Conservation (phyloP, 1,140 invertebrate species). For the Drosophila bifasciata region DNA sequence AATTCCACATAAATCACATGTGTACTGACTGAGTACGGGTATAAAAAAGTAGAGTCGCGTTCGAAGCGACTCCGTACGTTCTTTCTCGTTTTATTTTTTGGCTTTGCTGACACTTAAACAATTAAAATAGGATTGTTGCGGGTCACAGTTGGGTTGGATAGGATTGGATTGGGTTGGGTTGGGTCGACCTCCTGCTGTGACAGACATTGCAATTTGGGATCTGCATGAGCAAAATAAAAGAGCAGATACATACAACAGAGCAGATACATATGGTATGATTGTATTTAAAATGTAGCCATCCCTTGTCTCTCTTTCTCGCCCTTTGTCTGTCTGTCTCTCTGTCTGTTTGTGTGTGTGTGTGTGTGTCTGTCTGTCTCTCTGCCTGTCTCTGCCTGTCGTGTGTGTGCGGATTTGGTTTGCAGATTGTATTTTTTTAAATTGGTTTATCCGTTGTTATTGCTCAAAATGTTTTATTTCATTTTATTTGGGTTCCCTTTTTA, state of each 20-base stretch:
- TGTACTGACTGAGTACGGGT: too few species aligned
- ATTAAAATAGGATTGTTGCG: conserved; percentile 50
- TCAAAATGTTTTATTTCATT: conserved; percentile 27
- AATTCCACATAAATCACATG: too few species aligned
- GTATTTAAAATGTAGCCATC: conserved; percentile 54
- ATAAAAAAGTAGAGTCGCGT: too few species aligned
- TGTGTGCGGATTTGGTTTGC: conserved; percentile 39
- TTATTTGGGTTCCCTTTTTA: conserved; percentile 24
- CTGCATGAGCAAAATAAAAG: conserved; percentile 20
- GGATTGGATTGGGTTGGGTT: too few species aligned
- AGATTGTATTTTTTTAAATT: conserved; percentile 61
- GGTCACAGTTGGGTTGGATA: background rate
- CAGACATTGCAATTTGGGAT: conserved; percentile 31
- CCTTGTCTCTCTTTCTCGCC: conserved; percentile 7
- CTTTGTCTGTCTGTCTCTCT: background rate
- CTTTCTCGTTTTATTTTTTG: too few species aligned
- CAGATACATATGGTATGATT: conserved; percentile 28
- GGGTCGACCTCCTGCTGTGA: conserved; percentile 20
- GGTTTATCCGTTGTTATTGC: conserved; percentile 51
- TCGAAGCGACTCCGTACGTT: too few species aligned
- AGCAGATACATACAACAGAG: conserved; percentile 17
- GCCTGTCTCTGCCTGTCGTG: conserved; percentile 38
- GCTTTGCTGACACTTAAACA: conserved; percentile 53
- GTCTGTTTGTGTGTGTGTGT: conserved; percentile 10
- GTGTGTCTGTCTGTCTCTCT: background rate